A percentile compares a stretch with the other conserved stretches of the same genome.
These are phyloP conservation scores for Orussus abietinus DNA, from an alignment of 1,140 invertebrate genomes.

Conservation along the genomic window DNA sequence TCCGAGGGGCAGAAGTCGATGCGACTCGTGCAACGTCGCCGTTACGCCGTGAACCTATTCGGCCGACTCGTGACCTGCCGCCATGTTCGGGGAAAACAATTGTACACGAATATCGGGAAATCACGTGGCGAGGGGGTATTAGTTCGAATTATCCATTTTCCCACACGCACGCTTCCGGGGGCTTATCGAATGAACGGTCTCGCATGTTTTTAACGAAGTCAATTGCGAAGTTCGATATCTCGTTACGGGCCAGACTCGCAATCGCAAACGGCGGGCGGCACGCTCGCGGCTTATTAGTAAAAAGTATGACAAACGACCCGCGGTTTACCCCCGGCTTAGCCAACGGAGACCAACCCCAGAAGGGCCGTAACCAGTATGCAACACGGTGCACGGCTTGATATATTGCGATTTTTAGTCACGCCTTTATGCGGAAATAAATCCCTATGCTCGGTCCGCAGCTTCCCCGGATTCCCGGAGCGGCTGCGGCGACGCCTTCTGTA, in stretches of 20 bases:
- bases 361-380: slow-evolving; percentile 31
- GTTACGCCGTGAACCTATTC: too few relatives aligned
- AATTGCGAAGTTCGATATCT: slow-evolving; percentile 9
- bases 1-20: too few relatives aligned
- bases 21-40: too few relatives aligned
- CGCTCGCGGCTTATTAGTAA: slow-evolving; percentile 37
- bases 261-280: slow-evolving; percentile 14
- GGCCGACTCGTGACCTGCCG: too few relatives aligned
- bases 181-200: too few relatives aligned
- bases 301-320: slow-evolving; percentile 42
- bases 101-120: too few relatives aligned
- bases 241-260: slow-evolving; percentile 11
- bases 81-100: slow-evolving; percentile 5
- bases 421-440: slow-evolving; percentile 42
- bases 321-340: slow-evolving; percentile 31
- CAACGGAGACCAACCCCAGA: slow-evolving; percentile 33
- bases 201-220: slow-evolving; percentile 2
- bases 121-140: background rate
- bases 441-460: slow-evolving; percentile 29
- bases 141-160: too few relatives aligned
- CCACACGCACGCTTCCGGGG: too few relatives aligned
- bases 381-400: slow-evolving; percentile 30
- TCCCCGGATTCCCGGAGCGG: slow-evolving; percentile 30
- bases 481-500: too few relatives aligned
- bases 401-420: slow-evolving; percentile 42